Percentiles rank a stretch among this genome's conserved stretches.
Conservation (phyloP, 2,888 invertebrate genomes). For the Gerris lacustris region DNA sequence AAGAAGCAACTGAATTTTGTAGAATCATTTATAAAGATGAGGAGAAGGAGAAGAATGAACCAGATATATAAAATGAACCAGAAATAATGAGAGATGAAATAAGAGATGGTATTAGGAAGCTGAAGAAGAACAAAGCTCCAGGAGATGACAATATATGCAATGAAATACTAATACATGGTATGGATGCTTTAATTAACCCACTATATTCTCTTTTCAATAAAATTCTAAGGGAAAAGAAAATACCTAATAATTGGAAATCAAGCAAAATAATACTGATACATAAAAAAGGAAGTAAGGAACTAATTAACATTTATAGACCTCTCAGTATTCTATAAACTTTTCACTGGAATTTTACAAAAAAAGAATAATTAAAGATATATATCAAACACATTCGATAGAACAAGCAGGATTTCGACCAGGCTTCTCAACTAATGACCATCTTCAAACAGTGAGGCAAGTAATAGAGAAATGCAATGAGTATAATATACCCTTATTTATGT, state of each 20-base stretch:
- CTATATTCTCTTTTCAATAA: constrained; percentile 11
- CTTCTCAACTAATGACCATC: no score
- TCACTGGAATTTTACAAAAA: constrained; percentile 6
- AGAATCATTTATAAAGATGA: neutral
- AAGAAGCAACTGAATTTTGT: constrained; percentile 8
- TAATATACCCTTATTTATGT: no score
- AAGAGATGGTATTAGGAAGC: neutral
- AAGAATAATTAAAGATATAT: constrained; percentile 4
- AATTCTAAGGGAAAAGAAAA: no score
- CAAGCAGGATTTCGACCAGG: constrained; percentile 16
- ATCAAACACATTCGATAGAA: constrained; percentile 7
- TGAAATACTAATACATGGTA: neutral
- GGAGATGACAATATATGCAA: constrained; percentile 4
- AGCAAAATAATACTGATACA: constrained; percentile 8
- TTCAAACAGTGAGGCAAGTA: no score
- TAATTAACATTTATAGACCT: constrained; percentile 14
- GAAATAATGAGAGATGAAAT: constrained; percentile 6
- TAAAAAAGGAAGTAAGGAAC: constrained; percentile 11
- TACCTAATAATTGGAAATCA: constrained; percentile 8
- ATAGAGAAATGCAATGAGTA: no score
- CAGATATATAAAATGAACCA: neutral
- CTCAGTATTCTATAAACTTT: constrained; percentile 11
- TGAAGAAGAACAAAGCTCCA: constrained; percentile 7
- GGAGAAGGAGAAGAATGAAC: neutral
- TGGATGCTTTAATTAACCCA: neutral